These are phyloP conservation scores for Chymomyza costata DNA, from an alignment of 1,140 invertebrate genomes.

Conservation along the genomic window DNA sequence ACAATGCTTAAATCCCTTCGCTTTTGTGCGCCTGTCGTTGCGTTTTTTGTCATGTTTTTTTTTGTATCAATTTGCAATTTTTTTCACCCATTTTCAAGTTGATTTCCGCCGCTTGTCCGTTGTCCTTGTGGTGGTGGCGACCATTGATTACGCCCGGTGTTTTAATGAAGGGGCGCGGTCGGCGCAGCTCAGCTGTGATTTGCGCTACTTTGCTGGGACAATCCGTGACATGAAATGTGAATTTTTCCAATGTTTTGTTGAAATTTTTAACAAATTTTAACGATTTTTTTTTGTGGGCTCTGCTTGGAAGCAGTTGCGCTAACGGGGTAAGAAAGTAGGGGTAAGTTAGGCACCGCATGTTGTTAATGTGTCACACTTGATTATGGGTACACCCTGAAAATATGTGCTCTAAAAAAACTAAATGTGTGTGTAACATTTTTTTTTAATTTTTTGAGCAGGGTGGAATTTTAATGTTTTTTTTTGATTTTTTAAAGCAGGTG, in stretches of 20 bases:
- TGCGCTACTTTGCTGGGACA: slow-evolving; percentile 47
- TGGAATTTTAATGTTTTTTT: slow-evolving; percentile 7
- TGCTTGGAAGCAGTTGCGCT: not conserved
- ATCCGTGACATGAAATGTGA: slow-evolving; percentile 56
- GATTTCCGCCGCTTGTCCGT: slow-evolving; percentile 31
- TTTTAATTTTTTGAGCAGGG: too few relatives aligned
- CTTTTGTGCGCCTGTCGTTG: slow-evolving; percentile 58
- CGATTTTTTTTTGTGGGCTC: slow-evolving; percentile 18
- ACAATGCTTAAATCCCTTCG: slow-evolving; percentile 18
- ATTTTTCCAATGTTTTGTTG: slow-evolving; percentile 27
- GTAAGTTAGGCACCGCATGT: slow-evolving; percentile 34
- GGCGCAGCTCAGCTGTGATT: slow-evolving; percentile 42
- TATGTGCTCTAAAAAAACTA: slow-evolving; percentile 6
- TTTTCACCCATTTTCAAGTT: slow-evolving; percentile 64
- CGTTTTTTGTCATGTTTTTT: slow-evolving; percentile 30
- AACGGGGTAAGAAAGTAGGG: slow-evolving; percentile 30
- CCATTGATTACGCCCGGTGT: slow-evolving; percentile 41
- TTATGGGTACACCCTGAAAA: slow-evolving; percentile 43
- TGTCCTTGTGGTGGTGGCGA: slow-evolving; percentile 33
- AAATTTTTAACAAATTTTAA: slow-evolving; percentile 17
- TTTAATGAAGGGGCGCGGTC: slow-evolving; percentile 54
- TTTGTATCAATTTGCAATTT: slow-evolving; percentile 71
- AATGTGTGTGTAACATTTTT: slow-evolving; percentile 39
- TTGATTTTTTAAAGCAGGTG: too few relatives aligned
- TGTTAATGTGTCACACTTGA: slow-evolving; percentile 65